Evolutionary conservation across 35 echinoderm and acorn worm genomes (phyloP).

Genomic region (Lytechinus variegatus): DNA sequence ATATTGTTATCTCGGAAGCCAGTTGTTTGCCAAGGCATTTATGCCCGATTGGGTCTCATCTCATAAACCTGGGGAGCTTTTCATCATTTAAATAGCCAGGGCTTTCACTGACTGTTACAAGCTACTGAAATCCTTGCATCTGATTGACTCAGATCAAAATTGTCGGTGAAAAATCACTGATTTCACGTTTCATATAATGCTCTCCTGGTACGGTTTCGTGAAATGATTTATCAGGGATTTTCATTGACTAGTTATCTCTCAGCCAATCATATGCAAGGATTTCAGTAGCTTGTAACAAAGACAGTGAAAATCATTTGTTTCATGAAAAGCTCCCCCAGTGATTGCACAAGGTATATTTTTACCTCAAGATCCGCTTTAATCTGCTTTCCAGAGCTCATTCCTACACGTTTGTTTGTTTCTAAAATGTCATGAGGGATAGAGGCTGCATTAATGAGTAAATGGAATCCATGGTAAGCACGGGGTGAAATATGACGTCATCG

Average conservation of each 20-base stretch:
- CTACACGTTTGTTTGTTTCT: background rate
- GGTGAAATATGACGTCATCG: background rate
- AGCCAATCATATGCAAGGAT: no score
- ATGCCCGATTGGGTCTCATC: background rate
- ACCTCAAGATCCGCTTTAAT: background rate
- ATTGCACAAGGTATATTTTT: background rate
- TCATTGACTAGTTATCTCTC: no score
- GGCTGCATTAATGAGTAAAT: background rate
- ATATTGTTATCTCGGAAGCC: background rate
- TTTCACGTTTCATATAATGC: no score
- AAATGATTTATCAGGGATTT: no score
- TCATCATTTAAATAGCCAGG: no score
- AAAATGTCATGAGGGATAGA: background rate
- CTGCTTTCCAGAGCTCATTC: background rate
- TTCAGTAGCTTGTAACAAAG: no score
- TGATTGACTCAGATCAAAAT: no score
- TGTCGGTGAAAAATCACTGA: no score
- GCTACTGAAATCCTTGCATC: no score
- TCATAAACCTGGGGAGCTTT: background rate
- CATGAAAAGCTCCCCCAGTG: background rate
- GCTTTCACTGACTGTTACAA: no score
- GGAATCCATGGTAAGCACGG: background rate
- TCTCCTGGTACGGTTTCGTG: no score
- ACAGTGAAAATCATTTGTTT: no score
- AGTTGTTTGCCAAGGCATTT: background rate